phyloP scores from a whole-genome alignment of 1,140 invertebrate genomes.

The Antheraea pernyi region DNA sequence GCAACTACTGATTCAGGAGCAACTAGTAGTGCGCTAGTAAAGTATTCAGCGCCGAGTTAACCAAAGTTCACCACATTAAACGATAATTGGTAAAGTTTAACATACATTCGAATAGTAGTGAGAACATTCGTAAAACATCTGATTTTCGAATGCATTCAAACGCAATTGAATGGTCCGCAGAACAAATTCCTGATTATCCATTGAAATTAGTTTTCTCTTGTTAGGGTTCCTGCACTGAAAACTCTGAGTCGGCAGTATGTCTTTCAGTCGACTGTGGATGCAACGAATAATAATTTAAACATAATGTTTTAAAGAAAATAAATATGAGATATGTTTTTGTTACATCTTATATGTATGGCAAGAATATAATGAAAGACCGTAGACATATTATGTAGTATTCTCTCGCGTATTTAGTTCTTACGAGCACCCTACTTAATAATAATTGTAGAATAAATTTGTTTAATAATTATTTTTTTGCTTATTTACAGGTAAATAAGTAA shows the following conservation, averaged over 20 bases:
- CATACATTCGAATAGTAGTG: conserved; percentile 40
- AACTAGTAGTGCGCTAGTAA: conserved; percentile 28
- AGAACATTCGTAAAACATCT: conserved; percentile 51
- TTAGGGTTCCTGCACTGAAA: not conserved
- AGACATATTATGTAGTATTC: too few species aligned
- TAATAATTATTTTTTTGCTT: too few species aligned
- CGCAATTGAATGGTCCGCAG: conserved; percentile 38
- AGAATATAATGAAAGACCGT: too few species aligned
- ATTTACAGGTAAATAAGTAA: too few species aligned
- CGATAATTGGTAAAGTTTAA: conserved; percentile 70
- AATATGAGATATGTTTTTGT: too few species aligned
- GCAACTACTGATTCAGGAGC: conserved; percentile 30
- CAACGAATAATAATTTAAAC: not conserved
- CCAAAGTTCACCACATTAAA: conserved; percentile 48
- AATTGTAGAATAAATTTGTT: too few species aligned
- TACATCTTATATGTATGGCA: too few species aligned
- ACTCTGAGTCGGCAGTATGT: not conserved
- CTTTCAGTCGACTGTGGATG: not conserved
- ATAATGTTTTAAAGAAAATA: not conserved
- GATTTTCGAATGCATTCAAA: conserved; percentile 30
- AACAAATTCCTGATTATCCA: conserved; percentile 45
- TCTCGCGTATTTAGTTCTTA: too few species aligned
- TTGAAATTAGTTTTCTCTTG: conserved; percentile 28
- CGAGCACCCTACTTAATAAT: too few species aligned
- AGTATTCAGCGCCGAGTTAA: conserved; percentile 38